Percentiles rank a stretch among this genome's conserved stretches.
Evolutionary conservation across 2,797 vertebrate genomes (phyloP).

Genomic region (Sebastes alutus): DNA sequence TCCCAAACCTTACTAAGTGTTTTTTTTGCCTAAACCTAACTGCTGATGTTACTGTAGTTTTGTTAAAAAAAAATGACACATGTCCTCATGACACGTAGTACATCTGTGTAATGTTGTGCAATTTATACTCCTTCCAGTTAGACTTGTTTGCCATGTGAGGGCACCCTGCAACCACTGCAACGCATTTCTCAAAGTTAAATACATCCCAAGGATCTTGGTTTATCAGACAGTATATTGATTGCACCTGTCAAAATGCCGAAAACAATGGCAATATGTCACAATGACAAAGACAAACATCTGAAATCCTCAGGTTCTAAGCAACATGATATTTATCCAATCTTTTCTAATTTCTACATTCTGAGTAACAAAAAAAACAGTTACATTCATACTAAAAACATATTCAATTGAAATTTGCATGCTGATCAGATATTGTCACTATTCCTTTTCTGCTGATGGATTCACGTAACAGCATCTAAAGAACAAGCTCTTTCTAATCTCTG

Average conservation of each 20-base stretch:
- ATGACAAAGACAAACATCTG: background rate
- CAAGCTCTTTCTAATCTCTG: conserved; percentile 1
- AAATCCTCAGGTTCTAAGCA: background rate
- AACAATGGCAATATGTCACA: background rate
- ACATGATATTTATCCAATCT: background rate
- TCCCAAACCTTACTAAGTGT: too few species aligned
- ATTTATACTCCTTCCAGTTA: too few species aligned
- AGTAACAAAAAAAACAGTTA: background rate
- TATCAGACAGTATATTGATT: background rate
- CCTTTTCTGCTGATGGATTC: background rate
- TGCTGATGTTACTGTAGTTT: too few species aligned
- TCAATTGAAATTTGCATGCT: background rate
- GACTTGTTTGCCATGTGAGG: too few species aligned
- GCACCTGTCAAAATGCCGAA: background rate
- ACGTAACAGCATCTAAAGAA: conserved; percentile 1
- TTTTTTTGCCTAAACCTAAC: too few species aligned
- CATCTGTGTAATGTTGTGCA: too few species aligned
- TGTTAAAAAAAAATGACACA: too few species aligned
- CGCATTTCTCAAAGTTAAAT: conserved; percentile 3
- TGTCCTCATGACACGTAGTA: too few species aligned
- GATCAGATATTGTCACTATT: background rate
- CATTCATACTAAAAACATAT: background rate
- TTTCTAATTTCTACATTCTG: background rate
- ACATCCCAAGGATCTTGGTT: background rate
- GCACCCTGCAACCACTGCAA: background rate